Base-by-base conservation (phyloP, 2,888 invertebrate species). In the Xestia xanthographa region DNA sequence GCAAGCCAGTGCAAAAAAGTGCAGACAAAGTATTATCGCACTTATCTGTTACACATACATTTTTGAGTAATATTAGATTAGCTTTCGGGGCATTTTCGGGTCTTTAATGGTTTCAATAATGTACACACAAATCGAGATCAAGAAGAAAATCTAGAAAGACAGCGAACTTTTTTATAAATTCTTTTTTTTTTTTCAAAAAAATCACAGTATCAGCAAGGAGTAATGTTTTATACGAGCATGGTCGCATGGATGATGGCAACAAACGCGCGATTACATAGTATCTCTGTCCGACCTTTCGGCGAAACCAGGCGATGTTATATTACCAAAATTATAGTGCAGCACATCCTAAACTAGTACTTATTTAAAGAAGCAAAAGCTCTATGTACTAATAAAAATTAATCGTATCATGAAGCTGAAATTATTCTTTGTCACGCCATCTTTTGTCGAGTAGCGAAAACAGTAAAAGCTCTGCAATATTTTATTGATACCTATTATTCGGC, bases 371-470 rank as follows among this genome's bases (percentile, higher is more conserved):
- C 17, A 26, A 56, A 56, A 56, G 6, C 56, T 26, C 1, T 4
- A 4, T 12, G 53, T 17, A 26, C 5, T 58, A 1, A 43, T 43
- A 1, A 34, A 45, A 45, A 60, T 11, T 1, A 5, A 26, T 38
- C 17, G 4, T 9, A 45, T 20, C 12, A 34, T 63, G 5, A 8
- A 45, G 20, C 34, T 38, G 41, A 29, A 41, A 29, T 11, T 29
- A 14, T n/a, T 26, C 5, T 4, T 5, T 0, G 1, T 78, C 26
- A 1, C 74, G 82, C 72, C 84, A 86, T 84, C 86, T 86, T 8
- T 75, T 76, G 48, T 53, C 62, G 0, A 86, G 69, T 84, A 79
- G 34, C 20, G 4, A 34, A 60, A 60, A 20, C 29, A 29, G 3
- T 17, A 29, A 29, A 58, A 56, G 26, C 26, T 26, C 2, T 26